These are phyloP conservation scores for Zaprionus lineosus DNA, from an alignment of 2,888 invertebrate genomes.

Conservation along the genomic window DNA sequence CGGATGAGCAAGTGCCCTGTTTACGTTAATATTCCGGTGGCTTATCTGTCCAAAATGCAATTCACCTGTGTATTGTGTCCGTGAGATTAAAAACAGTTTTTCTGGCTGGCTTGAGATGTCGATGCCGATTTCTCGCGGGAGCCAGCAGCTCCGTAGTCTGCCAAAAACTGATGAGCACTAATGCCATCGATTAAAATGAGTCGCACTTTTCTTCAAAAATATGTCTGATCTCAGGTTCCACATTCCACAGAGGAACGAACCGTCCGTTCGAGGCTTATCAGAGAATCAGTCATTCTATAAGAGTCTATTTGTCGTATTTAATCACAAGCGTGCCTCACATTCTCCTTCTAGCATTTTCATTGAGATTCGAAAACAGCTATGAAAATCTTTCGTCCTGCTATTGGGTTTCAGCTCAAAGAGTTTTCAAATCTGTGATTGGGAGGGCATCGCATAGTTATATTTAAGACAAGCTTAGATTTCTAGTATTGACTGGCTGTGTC, in stretches of 20 bases:
- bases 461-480: slow-evolving; percentile 39
- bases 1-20: slow-evolving; percentile 2
- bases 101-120: slow-evolving; percentile 4
- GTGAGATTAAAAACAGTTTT: slow-evolving; percentile 12
- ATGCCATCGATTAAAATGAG: slow-evolving; percentile 45
- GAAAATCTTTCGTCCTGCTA: background rate
- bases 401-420: slow-evolving; percentile 7
- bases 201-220: slow-evolving; percentile 61
- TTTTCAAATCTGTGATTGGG: background rate
- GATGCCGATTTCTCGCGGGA: slow-evolving; percentile 50
- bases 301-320: slow-evolving; percentile 15
- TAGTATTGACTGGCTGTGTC: slow-evolving; percentile 47
- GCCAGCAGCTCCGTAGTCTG: slow-evolving; percentile 70
- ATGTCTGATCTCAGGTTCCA: slow-evolving; percentile 48
- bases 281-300: slow-evolving; percentile 42
- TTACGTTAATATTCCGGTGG: slow-evolving; percentile 4
- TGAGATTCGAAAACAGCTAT: slow-evolving; percentile 7
- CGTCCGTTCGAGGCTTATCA: slow-evolving; percentile 48
- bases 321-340: slow-evolving; percentile 52
- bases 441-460: background rate
- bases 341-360: slow-evolving; percentile 6
- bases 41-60: slow-evolving; percentile 29
- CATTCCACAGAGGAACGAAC: slow-evolving; percentile 45
- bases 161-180: slow-evolving; percentile 73
- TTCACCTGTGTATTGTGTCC: slow-evolving; percentile 4